phyloP scores from a whole-genome alignment of 2,888 invertebrate genomes.

The Scaeva pyrastri region DNA sequence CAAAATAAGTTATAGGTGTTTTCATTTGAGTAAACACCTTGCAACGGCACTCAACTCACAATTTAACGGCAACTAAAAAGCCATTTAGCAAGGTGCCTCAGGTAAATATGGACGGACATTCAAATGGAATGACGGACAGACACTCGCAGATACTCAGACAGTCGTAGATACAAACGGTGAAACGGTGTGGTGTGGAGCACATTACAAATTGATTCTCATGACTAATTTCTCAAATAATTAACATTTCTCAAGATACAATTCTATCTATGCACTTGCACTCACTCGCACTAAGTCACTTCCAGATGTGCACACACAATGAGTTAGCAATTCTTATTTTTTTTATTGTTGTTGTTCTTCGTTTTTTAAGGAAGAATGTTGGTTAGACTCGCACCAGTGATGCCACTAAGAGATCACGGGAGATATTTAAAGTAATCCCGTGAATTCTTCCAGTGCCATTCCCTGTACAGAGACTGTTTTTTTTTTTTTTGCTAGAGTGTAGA shows the following conservation, averaged over 20 bases:
- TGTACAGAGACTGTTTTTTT: conserved; percentile 81
- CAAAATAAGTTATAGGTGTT: conserved; percentile 43
- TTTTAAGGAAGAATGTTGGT: conserved; percentile 47
- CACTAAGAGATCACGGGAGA: conserved; percentile 85
- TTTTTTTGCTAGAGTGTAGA: not conserved
- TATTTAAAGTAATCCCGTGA: conserved; percentile 85
- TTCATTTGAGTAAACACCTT: conserved; percentile 54
- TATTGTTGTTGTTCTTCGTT: too few species aligned
- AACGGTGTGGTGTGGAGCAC: conserved; percentile 13
- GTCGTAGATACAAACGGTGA: not conserved
- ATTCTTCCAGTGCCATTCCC: conserved; percentile 89
- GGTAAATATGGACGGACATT: conserved; percentile 40
- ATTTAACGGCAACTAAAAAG: conserved; percentile 72
- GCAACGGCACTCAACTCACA: conserved; percentile 48
- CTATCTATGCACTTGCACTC: conserved; percentile 2
- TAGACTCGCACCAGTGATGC: conserved; percentile 84
- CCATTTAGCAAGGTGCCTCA: conserved; percentile 69
- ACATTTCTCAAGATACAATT: conserved; percentile 55
- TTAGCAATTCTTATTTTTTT: conserved; percentile 39
- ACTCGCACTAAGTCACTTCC: too few species aligned
- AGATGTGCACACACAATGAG: conserved; percentile 39
- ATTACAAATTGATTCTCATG: conserved; percentile 70
- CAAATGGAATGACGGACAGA: conserved; percentile 16
- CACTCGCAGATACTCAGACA: not conserved
- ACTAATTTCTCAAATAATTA: conserved; percentile 74